A percentile compares a stretch with the other conserved stretches of the same genome.
phyloP scores from a whole-genome alignment of 2,888 invertebrate species.

The Catotricha subobsoleta region DNA sequence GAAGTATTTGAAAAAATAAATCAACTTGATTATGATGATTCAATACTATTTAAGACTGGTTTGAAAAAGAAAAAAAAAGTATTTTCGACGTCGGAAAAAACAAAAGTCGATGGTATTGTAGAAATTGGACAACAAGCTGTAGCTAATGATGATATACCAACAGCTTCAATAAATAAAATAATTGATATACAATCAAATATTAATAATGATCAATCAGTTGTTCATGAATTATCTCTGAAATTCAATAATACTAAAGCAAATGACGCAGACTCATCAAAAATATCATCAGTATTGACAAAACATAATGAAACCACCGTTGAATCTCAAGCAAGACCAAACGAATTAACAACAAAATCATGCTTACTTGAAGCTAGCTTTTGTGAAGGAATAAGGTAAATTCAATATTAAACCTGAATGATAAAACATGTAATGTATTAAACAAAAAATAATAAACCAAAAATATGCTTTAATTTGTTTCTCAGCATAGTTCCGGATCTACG shows the following conservation, averaged over 20 bases:
- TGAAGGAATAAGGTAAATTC: slow-evolving; percentile 16
- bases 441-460: too few relatives aligned
- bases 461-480: too few relatives aligned
- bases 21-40: slow-evolving; percentile 51
- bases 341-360: slow-evolving; percentile 22
- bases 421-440: too few relatives aligned
- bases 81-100: background rate
- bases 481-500: slow-evolving; percentile 35
- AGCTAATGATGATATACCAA: slow-evolving; percentile 1
- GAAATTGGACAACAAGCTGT: slow-evolving; percentile 21
- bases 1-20: slow-evolving; percentile 53
- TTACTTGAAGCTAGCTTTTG: slow-evolving; percentile 33
- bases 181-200: background rate
- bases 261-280: too few relatives aligned
- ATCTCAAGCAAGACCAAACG: too few relatives aligned
- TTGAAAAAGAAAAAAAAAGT: slow-evolving; percentile 9
- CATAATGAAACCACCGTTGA: too few relatives aligned
- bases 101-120: slow-evolving; percentile 18
- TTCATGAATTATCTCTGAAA: too few relatives aligned
- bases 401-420: too few relatives aligned
- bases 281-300: background rate
- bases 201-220: too few relatives aligned
- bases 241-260: too few relatives aligned
- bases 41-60: slow-evolving; percentile 45
- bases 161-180: slow-evolving; percentile 5